Evolutionary conservation across 2,888 invertebrate genomes (phyloP).

Genomic region (Anarsia innoxiella): DNA sequence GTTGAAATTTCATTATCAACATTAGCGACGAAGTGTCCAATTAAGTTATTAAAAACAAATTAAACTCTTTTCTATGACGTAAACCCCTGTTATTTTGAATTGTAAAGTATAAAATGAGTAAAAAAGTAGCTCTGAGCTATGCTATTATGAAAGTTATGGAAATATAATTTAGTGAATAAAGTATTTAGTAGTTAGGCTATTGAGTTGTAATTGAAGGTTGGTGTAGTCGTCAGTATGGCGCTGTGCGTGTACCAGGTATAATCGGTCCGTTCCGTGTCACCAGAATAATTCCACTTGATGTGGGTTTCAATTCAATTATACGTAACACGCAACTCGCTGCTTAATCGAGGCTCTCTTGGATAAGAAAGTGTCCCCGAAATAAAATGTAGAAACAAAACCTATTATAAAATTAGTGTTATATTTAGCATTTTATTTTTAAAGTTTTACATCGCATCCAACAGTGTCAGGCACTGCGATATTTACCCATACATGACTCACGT

Average conservation of each 20-base stretch:
- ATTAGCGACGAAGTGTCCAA: constrained; percentile 1
- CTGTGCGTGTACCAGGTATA: constrained; percentile 27
- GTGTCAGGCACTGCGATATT: too few species aligned
- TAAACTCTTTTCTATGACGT: too few species aligned
- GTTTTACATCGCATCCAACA: not conserved
- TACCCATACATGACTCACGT: not conserved
- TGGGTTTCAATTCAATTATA: constrained; percentile 53
- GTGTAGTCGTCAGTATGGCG: too few species aligned
- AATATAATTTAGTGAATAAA: too few species aligned
- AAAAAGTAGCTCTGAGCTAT: too few species aligned
- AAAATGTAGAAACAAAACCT: constrained; percentile 5
- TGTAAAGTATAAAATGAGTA: too few species aligned
- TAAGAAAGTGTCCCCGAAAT: constrained; percentile 18
- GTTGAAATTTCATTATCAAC: not conserved
- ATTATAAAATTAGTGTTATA: not conserved
- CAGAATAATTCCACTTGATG: constrained; percentile 46
- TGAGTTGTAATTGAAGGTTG: too few species aligned
- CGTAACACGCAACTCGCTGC: constrained; percentile 40
- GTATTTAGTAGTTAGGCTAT: too few species aligned
- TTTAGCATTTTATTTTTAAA: not conserved
- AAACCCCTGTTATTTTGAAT: too few species aligned
- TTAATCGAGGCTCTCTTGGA: constrained; percentile 20
- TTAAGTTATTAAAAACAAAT: constrained; percentile 17
- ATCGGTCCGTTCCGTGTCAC: constrained; percentile 45
- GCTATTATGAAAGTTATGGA: too few species aligned